phyloP scores from a whole-genome alignment of 2,797 vertebrate species.

The Coilia nasus region DNA sequence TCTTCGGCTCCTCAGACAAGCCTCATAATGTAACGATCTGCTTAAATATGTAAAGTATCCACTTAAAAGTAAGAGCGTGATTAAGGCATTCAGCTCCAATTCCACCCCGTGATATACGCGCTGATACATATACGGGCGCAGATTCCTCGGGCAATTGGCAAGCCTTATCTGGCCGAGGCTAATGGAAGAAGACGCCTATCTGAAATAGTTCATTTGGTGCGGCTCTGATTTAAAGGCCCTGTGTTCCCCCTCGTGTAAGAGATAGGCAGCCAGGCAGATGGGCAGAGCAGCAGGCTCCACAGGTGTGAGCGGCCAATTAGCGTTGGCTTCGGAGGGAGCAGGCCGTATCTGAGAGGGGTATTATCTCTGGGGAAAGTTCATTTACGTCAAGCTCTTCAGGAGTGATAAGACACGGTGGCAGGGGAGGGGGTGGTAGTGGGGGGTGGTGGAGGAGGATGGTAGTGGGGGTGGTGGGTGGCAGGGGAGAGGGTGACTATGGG shows the following conservation, averaged over 20 bases:
- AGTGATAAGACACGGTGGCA: conserved; percentile 37
- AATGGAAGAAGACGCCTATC: conserved; percentile 72
- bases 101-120: conserved; percentile 64
- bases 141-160: conserved; percentile 57
- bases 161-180: neutral
- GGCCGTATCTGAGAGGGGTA: conserved; percentile 46
- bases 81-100: conserved; percentile 59
- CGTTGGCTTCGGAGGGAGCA: conserved; percentile 63
- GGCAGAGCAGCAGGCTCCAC: conserved; percentile 27
- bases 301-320: conserved; percentile 78
- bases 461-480: neutral
- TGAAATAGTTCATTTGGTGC: conserved; percentile 59
- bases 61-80: conserved; percentile 69
- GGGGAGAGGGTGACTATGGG: too few species aligned
- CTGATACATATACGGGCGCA: conserved; percentile 41
- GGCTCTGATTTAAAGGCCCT: conserved; percentile 54
- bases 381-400: conserved; percentile 38
- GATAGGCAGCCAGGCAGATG: neutral
- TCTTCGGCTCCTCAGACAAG: conserved; percentile 65
- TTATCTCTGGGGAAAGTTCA: conserved; percentile 55
- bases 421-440: neutral
- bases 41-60: conserved; percentile 80
- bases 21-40: conserved; percentile 75
- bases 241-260: neutral
- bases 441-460: neutral